These are phyloP conservation scores for Xenus cinereus DNA, from an alignment of 2,113 vertebrate species.

Conservation along the genomic window DNA sequence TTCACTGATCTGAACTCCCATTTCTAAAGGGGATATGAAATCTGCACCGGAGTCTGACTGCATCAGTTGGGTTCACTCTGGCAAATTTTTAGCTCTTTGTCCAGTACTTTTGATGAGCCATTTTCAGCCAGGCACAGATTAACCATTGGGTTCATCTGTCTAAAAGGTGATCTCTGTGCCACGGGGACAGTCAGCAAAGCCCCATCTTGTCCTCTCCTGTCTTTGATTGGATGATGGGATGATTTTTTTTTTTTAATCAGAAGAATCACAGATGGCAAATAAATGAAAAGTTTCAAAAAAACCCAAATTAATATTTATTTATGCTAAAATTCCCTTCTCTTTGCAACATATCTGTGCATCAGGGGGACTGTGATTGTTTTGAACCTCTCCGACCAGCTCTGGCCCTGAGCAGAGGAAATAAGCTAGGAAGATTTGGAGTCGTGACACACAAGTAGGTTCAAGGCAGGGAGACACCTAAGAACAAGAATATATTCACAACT, in stretches of 20 bases:
- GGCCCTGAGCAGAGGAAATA: not conserved
- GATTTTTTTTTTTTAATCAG: not conserved
- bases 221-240: not conserved
- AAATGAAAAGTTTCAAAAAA: not conserved
- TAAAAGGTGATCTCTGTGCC: not conserved
- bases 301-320: not conserved
- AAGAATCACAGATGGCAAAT: not conserved
- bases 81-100: not conserved
- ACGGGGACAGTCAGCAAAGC: not conserved
- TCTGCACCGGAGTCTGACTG: not conserved
- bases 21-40: not conserved
- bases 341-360: not conserved
- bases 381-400: not conserved
- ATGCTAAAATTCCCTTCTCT: slow-evolving; percentile 11
- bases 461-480: not conserved
- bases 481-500: not conserved
- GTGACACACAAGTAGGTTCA: not conserved
- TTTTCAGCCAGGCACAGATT: not conserved
- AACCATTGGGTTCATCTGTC: not conserved
- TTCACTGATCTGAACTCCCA: not conserved
- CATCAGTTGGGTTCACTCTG: not conserved
- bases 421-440: not conserved
- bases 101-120: not conserved
- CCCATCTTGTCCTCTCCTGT: not conserved
- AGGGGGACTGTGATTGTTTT: not conserved